Evolutionary conservation across 2,113 vertebrate genomes (phyloP).

Genomic region (Pycnonotus jocosus): DNA sequence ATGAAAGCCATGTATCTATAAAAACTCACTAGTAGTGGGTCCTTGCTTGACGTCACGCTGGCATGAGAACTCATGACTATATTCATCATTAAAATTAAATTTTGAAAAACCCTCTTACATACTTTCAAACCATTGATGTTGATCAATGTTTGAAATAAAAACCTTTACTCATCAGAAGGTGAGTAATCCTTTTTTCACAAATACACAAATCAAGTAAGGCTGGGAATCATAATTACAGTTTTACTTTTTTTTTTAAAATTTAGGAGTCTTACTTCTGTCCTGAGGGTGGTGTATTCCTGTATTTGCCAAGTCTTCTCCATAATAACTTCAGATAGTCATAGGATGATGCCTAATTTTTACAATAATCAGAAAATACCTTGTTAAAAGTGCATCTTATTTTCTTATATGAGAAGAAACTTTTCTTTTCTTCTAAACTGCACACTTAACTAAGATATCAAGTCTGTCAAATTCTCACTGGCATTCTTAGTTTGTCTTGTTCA

Average conservation of each 20-base stretch:
- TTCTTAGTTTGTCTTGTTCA: not conserved
- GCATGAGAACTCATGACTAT: not conserved
- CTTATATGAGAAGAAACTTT: not conserved
- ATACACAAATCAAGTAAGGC: not conserved
- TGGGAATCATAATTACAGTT: not conserved
- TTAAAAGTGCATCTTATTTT: not conserved
- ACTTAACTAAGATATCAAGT: not conserved
- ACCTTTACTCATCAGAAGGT: not conserved
- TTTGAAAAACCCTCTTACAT: accelerated
- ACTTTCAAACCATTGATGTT: not conserved
- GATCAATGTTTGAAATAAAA: not conserved
- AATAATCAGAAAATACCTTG: not conserved
- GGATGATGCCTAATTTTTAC: not conserved
- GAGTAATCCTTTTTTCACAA: not conserved
- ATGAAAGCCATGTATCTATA: not conserved
- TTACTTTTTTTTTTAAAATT: not conserved
- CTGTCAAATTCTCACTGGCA: not conserved
- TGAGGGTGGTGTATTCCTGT: not conserved
- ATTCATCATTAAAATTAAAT: not conserved
- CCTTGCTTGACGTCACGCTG: not conserved
- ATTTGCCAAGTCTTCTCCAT: not conserved
- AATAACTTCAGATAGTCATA: not conserved
- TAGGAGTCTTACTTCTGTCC: not conserved
- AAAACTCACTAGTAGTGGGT: not conserved
- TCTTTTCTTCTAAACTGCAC: not conserved